Conservation (phyloP, 2,797 vertebrate species). For the Capromys pilorides region DNA sequence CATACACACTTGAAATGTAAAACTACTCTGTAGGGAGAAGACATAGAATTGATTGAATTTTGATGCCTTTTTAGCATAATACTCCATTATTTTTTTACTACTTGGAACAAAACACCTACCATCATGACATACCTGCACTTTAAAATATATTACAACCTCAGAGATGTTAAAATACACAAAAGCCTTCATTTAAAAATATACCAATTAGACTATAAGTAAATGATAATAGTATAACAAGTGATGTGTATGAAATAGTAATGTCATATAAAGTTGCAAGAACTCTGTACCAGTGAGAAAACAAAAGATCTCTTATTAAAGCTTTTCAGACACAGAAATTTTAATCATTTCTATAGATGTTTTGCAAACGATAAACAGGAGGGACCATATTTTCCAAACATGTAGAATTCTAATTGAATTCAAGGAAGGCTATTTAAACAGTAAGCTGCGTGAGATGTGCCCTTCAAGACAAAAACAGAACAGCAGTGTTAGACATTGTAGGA, state of each 20-base stretch:
- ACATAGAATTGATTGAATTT: background rate
- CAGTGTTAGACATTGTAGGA: background rate
- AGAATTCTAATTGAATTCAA: background rate
- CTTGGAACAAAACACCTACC: background rate
- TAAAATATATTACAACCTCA: conserved; percentile 35
- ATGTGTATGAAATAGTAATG: background rate
- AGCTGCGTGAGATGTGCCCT: background rate
- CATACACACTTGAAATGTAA: background rate
- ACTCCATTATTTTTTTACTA: background rate
- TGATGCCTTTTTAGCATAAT: background rate
- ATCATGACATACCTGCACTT: background rate
- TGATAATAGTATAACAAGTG: background rate
- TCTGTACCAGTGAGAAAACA: background rate
- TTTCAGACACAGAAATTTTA: background rate
- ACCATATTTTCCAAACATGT: background rate
- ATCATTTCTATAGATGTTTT: background rate
- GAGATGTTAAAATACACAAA: conserved; percentile 18
- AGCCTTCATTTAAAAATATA: background rate
- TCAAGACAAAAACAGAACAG: background rate
- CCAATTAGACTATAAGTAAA: background rate
- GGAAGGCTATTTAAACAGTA: background rate
- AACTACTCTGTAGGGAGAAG: background rate
- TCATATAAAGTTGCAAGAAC: background rate
- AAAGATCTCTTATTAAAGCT: background rate
- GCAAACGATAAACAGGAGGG: background rate